Conservation (phyloP, 2,888 invertebrate species). For the Mesorhabditis belari region DNA sequence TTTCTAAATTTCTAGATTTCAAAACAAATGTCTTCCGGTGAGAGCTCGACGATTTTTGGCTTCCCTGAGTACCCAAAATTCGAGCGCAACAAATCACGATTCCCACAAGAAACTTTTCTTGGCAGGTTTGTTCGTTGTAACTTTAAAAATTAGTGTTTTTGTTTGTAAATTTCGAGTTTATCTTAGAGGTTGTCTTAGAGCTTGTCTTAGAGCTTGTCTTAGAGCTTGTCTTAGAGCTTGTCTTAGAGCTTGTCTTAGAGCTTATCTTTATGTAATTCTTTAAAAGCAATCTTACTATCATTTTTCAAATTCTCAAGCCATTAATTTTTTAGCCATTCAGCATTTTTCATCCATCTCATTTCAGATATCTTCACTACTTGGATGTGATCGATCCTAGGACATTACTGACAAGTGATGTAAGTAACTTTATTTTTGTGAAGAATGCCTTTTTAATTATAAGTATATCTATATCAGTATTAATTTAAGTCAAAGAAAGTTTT, state of each 20-base stretch:
- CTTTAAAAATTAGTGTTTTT: too few relatives aligned
- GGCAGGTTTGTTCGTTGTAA: conserved; percentile 53
- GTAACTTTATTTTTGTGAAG: conserved; percentile 4
- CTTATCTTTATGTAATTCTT: too few relatives aligned
- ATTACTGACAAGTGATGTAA: conserved; percentile 55
- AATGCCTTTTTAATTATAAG: conserved; percentile 1
- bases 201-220: too few relatives aligned
- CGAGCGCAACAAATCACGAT: conserved; percentile 32
- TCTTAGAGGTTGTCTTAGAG: too few relatives aligned
- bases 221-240: too few relatives aligned
- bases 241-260: too few relatives aligned
- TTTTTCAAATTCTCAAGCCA: too few relatives aligned
- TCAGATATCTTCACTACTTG: conserved; percentile 54
- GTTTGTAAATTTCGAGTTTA: too few relatives aligned
- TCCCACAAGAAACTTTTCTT: conserved; percentile 52
- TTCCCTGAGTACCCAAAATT: conserved; percentile 41
- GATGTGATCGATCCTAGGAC: conserved; percentile 58
- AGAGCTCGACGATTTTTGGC: conserved; percentile 28
- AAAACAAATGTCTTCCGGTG: not conserved
- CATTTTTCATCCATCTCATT: too few relatives aligned
- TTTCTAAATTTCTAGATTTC: not conserved
- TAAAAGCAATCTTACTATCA: too few relatives aligned
- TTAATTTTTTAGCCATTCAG: too few relatives aligned
- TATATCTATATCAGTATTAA: not conserved
- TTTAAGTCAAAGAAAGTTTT: conserved; percentile 1